Evolutionary conservation across 35 echinoderm and acorn worm genomes (phyloP), one percentile per base, ranked within the genome.

Genomic region (Hemicentrotus pulcherrimus): DNA sequence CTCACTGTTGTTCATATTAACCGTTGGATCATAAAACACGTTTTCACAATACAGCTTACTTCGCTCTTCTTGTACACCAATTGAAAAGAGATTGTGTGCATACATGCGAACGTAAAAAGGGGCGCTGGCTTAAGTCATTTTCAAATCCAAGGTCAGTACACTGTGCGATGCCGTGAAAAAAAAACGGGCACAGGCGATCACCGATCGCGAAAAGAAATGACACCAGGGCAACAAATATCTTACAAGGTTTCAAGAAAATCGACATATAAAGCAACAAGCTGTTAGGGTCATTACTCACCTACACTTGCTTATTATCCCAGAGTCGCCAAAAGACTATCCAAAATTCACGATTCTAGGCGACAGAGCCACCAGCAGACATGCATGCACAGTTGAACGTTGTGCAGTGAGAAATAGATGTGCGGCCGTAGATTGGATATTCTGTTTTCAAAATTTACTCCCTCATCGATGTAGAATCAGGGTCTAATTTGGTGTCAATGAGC

Each of bases 111-210:
- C 32, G 32, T 90, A 90, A 90, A 90, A 33, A 90, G 88, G 88
- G 88, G 88, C 88, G 88, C 88, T 90, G 88, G 88, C 88, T 47
- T 90, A 90, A 90, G 88, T 90, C 88, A 90, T 35, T 90, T 90
- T 90, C 88, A 90, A 90, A 90, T 90, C 88, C 88, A 90, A 90
- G 88, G 88, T 90, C 88, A 41, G 88, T 45, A 90, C 14, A 90
- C 88, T 90, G 88, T 47, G 32, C 88, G 46, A 90, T 47, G 24
- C 65, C 65, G 65, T 28, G 65, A 78, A 41, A 41, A 41, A 41
- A 55, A 78, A 78, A 78, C 65, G 65, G 65, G 65, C 22, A 78
- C 65, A 78, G 65, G 19, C 65, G 22, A 78, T 78, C 65, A 78
- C 65, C 4, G 65, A 78, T 28, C 28, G 65, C n/a, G 65, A 78